phyloP scores from a whole-genome alignment of 1,140 invertebrate species.

The Homalodisca vitripennis region DNA sequence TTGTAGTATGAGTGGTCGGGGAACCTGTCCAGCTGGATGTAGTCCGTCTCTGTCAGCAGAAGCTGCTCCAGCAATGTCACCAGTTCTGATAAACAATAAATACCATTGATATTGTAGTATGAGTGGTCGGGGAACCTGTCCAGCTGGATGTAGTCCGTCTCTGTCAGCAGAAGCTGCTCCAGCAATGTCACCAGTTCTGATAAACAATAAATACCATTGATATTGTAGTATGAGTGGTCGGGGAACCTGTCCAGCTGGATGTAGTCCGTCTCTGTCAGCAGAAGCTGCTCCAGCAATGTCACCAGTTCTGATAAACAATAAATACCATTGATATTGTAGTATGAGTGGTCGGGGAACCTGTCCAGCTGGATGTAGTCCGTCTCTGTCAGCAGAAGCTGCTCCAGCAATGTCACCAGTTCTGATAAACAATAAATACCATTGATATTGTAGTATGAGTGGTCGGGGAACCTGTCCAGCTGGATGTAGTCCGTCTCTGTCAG shows the following conservation, averaged over 20 bases:
- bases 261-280: slow-evolving; percentile 88
- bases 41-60: slow-evolving; percentile 85
- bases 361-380: slow-evolving; percentile 93
- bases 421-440: slow-evolving; percentile 59
- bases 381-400: slow-evolving; percentile 80
- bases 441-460: slow-evolving; percentile 95
- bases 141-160: slow-evolving; percentile 91
- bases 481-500: slow-evolving; percentile 91
- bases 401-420: slow-evolving; percentile 75
- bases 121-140: slow-evolving; percentile 91
- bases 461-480: slow-evolving; percentile 87
- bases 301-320: slow-evolving; percentile 70
- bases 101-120: slow-evolving; percentile 90
- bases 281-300: slow-evolving; percentile 70
- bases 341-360: slow-evolving; percentile 90
- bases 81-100: slow-evolving; percentile 72
- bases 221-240: slow-evolving; percentile 92
- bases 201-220: slow-evolving; percentile 70
- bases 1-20: slow-evolving; percentile 95
- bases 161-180: slow-evolving; percentile 78
- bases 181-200: slow-evolving; percentile 74
- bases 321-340: too few species aligned
- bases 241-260: slow-evolving; percentile 91
- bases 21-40: slow-evolving; percentile 89
- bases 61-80: slow-evolving; percentile 76